These are phyloP conservation scores for Condylostylus longicornis DNA, from an alignment of 1,140 invertebrate species.

Conservation along the genomic window DNA sequence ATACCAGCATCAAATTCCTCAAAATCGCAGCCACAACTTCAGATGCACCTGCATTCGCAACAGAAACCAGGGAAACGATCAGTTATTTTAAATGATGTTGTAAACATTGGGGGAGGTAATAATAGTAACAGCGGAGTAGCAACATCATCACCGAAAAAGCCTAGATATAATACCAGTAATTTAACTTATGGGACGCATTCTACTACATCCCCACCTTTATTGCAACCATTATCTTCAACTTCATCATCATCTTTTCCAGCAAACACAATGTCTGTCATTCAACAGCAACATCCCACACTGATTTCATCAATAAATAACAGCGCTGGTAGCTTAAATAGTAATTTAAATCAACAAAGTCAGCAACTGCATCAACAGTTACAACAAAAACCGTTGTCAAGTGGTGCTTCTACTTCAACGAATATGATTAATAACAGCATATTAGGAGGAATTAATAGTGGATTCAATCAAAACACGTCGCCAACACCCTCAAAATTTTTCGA, in stretches of 20 bases:
- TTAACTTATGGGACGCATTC: neutral
- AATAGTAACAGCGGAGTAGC: neutral
- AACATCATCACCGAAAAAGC: neutral
- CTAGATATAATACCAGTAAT: neutral
- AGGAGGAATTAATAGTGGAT: neutral
- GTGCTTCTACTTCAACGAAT: neutral
- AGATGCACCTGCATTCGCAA: too few relatives aligned
- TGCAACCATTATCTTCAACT: slow-evolving; percentile 20
- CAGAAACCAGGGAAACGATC: too few relatives aligned
- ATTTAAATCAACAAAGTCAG: slow-evolving; percentile 5
- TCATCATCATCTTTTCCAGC: slow-evolving; percentile 6
- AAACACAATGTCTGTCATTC: neutral
- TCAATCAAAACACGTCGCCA: neutral
- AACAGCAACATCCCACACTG: slow-evolving; percentile 6
- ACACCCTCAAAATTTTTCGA: slow-evolving; percentile 33
- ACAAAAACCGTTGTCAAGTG: slow-evolving; percentile 4
- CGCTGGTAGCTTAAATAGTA: neutral
- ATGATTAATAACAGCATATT: neutral
- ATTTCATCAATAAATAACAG: neutral
- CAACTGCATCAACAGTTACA: slow-evolving; percentile 10
- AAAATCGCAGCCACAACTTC: slow-evolving; percentile 26
- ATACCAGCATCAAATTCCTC: slow-evolving; percentile 14
- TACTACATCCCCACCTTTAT: too few relatives aligned
- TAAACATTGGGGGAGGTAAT: neutral
- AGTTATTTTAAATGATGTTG: too few relatives aligned